Evolutionary conservation across 2,797 vertebrate species (phyloP).

Genomic region (Calcarius lapponicus): DNA sequence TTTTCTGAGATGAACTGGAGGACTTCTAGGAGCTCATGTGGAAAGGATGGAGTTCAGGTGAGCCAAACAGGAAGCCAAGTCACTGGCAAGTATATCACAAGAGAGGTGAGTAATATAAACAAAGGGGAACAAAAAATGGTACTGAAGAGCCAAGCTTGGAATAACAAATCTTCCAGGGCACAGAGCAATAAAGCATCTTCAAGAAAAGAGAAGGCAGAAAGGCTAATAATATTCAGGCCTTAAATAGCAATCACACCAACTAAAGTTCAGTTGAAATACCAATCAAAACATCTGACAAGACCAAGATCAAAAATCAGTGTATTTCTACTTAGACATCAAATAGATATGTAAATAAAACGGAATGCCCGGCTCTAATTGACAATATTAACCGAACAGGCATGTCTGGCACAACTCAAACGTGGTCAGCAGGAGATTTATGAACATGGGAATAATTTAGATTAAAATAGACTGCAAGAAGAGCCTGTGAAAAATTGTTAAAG

Average conservation of each 20-base stretch:
- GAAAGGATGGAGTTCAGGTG: neutral
- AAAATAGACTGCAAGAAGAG: neutral
- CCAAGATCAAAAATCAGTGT: neutral
- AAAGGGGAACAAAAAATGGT: neutral
- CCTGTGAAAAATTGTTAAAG: neutral
- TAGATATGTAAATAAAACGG: neutral
- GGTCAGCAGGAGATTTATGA: neutral
- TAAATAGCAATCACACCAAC: neutral
- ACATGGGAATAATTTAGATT: neutral
- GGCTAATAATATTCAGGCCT: neutral
- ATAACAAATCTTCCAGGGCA: neutral
- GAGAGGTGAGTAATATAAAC: neutral
- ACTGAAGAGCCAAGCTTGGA: neutral
- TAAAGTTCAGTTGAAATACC: neutral
- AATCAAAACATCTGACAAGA: neutral
- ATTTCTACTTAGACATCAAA: neutral
- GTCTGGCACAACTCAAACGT: neutral
- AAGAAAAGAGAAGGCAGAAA: neutral
- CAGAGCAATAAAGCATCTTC: neutral
- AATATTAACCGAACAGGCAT: neutral
- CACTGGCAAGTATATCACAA: neutral
- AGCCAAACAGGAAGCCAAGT: neutral
- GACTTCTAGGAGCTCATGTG: neutral
- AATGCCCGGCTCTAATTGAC: neutral
- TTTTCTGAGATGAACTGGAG: neutral